Conservation (phyloP, 1,140 invertebrate genomes). For the Diuraphis noxia region DNA sequence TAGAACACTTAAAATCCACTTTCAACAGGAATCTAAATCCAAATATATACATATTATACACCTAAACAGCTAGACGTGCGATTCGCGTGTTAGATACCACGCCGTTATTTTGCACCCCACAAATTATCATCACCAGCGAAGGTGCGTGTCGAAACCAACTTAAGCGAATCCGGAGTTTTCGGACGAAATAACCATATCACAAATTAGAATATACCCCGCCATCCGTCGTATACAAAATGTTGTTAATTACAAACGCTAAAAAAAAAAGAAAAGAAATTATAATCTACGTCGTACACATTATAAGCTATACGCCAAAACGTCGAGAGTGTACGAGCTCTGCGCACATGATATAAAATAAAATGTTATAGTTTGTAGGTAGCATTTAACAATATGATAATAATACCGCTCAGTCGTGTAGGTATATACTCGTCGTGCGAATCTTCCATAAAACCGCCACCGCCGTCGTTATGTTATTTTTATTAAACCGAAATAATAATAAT, state of each 20-base stretch:
- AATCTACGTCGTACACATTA: background rate
- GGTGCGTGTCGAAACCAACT: conserved; percentile 25
- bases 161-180: conserved; percentile 36
- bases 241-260: conserved; percentile 17
- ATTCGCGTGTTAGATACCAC: conserved; percentile 49
- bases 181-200: conserved; percentile 6
- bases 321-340: background rate
- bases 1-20: conserved; percentile 43
- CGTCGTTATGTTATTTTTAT: background rate
- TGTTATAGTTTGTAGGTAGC: background rate
- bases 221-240: background rate
- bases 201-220: background rate
- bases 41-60: no score
- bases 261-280: background rate
- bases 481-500: background rate
- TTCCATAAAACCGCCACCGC: conserved; percentile 13
- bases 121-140: conserved; percentile 30
- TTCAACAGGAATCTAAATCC: background rate
- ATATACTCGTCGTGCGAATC: conserved; percentile 9
- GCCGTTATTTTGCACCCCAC: conserved; percentile 21
- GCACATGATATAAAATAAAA: conserved; percentile 13
- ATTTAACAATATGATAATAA: background rate
- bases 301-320: background rate
- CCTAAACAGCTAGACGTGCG: background rate
- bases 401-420: no score